Evolutionary conservation across 2,888 invertebrate species (phyloP).

Genomic region (Apamea sordens): DNA sequence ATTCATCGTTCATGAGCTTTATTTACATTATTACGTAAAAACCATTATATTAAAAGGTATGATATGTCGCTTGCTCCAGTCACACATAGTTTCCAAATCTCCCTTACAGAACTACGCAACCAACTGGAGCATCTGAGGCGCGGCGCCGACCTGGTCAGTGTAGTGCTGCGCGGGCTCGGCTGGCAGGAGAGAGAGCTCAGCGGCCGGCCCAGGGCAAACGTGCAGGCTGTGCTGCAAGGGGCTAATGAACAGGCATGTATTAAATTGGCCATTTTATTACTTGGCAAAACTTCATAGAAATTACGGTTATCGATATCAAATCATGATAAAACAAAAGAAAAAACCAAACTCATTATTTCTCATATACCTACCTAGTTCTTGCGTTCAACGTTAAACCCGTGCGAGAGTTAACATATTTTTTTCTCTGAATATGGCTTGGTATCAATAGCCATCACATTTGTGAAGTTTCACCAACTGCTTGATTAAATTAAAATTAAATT

Average conservation of each 20-base stretch:
- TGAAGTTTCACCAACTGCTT: neutral
- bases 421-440: neutral
- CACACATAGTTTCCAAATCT: neutral
- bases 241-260: constrained; percentile 72
- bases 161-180: constrained; percentile 83
- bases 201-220: constrained; percentile 72
- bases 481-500: neutral
- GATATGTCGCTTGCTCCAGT: neutral
- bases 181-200: constrained; percentile 85
- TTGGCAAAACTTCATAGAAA: neutral
- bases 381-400: neutral
- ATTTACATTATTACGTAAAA: neutral
- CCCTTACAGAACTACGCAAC: constrained; percentile 72
- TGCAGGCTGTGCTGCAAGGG: constrained; percentile 61
- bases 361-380: neutral
- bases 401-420: neutral
- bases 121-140: constrained; percentile 79
- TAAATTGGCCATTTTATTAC: neutral
- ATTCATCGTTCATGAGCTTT: neutral
- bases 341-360: neutral
- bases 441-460: neutral
- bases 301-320: neutral
- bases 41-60: neutral
- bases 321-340: neutral
- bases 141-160: constrained; percentile 82